Evolutionary conservation across 1,140 invertebrate genomes (phyloP).

Genomic region (Trachelipus rathkii): DNA sequence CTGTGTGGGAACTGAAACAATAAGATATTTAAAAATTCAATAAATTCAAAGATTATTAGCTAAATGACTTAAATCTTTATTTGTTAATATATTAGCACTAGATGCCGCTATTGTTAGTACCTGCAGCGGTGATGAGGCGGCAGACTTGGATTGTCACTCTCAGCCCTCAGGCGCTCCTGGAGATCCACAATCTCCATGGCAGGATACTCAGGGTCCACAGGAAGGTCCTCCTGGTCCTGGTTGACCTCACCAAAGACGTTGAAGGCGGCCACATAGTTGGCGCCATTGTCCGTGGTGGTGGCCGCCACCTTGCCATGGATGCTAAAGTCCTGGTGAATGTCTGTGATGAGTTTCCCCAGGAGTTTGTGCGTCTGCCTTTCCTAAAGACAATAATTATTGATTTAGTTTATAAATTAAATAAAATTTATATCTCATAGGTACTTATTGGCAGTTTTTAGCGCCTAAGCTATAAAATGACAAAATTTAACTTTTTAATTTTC

Average conservation of each 20-base stretch:
- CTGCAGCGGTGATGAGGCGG: no score
- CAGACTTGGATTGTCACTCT: no score
- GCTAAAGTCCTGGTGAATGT: slow-evolving; percentile 3
- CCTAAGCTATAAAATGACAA: neutral
- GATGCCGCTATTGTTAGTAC: no score
- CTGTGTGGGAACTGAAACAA: neutral
- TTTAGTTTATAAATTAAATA: neutral
- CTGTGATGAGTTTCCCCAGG: neutral
- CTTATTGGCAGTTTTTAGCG: neutral
- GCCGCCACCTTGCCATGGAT: neutral
- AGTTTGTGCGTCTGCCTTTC: no score
- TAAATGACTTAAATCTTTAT: no score
- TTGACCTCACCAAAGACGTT: neutral
- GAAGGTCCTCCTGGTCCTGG: no score
- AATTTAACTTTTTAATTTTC: neutral
- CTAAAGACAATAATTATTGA: neutral
- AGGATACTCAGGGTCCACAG: no score
- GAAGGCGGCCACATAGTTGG: no score
- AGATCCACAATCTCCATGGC: neutral
- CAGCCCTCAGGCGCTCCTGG: no score
- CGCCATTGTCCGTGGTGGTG: neutral
- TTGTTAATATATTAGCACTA: no score
- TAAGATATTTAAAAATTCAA: no score
- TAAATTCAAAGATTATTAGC: no score
- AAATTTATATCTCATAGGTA: neutral